Base-by-base conservation (phyloP, 1,140 invertebrate genomes). In the Temnothorax longispinosus region DNA sequence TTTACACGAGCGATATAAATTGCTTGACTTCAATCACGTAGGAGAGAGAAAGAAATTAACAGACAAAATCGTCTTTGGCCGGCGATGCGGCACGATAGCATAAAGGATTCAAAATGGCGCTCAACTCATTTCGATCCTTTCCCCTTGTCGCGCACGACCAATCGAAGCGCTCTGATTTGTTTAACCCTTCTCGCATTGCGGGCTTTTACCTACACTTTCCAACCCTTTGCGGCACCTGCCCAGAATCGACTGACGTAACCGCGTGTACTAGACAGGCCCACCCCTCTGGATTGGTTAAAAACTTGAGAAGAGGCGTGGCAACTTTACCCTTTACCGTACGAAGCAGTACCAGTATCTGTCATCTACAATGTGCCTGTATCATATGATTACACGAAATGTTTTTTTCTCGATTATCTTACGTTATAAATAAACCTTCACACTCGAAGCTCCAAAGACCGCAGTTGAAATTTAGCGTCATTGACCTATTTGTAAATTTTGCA, bases 181-280 rank as follows among this genome's bases (percentile, higher is more conserved):
- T 93, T 92, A 93, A 93, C 91, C 92, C 93, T 93, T 94, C 90
- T 90, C 76, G 82, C 87, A 81, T 41, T 69, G 75, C 64, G 38
- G 81, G 58, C 56, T 35, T 5, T 69, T 47, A 13, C 2, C 56
- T 62, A 60, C 13, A 32, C 38, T 56, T 41, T 44, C 75, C 78
- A 92, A 92, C 85, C 90, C 90, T 91, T 91, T 92, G 89, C 88
- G 64, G 88, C 92, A 94, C 93, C 93, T 94, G 93, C 87, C 69
- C 88, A 87, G 90, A 74, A 88, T 88, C 27, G 21, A 88, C 85
- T 93, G 44, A 88, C 88, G 92, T 94, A 94, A 94, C 93, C 92
- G 93, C 91, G 91, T 88, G 91, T 84, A 69, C 87, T 69, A 80
- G 91, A 80, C 87, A 92, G 88, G 77, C 90, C 90, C 89, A 91